A percentile compares a stretch with the other conserved stretches of the same genome.
phyloP scores from a whole-genome alignment of 2,888 invertebrate species.

The Drosophila stalkeri region DNA sequence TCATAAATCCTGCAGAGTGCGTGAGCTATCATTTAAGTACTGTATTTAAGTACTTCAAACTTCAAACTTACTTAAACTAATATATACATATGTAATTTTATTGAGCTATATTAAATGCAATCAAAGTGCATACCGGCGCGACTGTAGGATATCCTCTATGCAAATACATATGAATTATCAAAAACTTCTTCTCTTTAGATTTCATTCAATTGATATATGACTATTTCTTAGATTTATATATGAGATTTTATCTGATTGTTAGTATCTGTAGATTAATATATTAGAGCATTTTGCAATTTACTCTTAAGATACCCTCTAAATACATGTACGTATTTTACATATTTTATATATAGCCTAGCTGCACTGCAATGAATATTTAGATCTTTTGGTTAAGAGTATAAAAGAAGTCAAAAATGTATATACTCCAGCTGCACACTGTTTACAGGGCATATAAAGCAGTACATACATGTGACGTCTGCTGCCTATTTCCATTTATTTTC shows the following conservation, averaged over 20 bases:
- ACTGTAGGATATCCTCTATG: neutral
- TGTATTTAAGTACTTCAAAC: no score
- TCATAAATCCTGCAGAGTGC: rapidly evolving
- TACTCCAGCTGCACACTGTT: neutral
- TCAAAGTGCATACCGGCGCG: neutral
- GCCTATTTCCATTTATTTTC: neutral
- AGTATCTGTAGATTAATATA: no score
- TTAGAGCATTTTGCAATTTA: neutral
- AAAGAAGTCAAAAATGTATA: neutral
- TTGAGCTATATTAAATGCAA: neutral
- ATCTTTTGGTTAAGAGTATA: neutral
- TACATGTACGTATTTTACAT: no score
- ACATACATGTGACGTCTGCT: neutral
- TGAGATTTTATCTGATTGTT: no score
- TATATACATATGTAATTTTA: no score
- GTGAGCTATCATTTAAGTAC: neutral
- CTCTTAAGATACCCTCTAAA: neutral
- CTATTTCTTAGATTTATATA: neutral
- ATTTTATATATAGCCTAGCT: neutral
- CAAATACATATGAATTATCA: no score
- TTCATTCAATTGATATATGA: neutral
- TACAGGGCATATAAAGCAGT: neutral
- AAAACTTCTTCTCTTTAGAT: neutral
- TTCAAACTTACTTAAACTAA: no score
- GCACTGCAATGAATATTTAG: neutral